Base-by-base conservation (phyloP, 2,888 invertebrate genomes). In the Gibbula magus region DNA sequence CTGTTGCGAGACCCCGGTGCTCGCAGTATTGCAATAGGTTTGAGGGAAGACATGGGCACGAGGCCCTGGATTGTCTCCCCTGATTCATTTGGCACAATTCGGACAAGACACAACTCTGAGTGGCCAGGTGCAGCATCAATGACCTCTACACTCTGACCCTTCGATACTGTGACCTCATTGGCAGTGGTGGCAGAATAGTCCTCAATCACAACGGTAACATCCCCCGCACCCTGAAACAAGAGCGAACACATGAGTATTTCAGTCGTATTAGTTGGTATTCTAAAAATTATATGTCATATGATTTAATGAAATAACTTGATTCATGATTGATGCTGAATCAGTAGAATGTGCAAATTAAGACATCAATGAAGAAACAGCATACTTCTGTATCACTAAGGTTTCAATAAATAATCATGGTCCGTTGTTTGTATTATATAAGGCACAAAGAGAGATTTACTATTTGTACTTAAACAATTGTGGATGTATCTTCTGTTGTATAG, bases 111-210 rank as follows among this genome's bases (percentile, higher is more conserved):
- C 92, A 92, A 93, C 79, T 89, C 96, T 54, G 88, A 86, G 78
- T 88, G 87, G 77, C 90, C 90, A 20, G 81, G 83, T 94, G 87
- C 95, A 39, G 91, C 94, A 92, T 98, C 98, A 86, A 98, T 94
- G 85, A 98, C 96, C 92, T 98, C 98, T 84, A 98, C 98, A 93
- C 98, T 98, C 93, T 98, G 98, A 32, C 98, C 98, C 93, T 97
- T 97, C 84, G 94, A 94, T 67, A 98, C 97, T 78, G 95, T 95
- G 88, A 98, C 93, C 93, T 98, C 98, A 79, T 96, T 95, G 73
- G 96, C 94, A 86, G 96, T 95, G 16, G 95, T 94, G 22, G 96
- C 94, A 35, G 94, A 94, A 93, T 96, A 96, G 92, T 98, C 98
- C 85, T 96, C 96, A 1, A 88, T 83, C 2, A 91, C 91, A 20